phyloP scores from a whole-genome alignment of 2,797 vertebrate species.

The Ctenochaetus hawaiiensis region DNA sequence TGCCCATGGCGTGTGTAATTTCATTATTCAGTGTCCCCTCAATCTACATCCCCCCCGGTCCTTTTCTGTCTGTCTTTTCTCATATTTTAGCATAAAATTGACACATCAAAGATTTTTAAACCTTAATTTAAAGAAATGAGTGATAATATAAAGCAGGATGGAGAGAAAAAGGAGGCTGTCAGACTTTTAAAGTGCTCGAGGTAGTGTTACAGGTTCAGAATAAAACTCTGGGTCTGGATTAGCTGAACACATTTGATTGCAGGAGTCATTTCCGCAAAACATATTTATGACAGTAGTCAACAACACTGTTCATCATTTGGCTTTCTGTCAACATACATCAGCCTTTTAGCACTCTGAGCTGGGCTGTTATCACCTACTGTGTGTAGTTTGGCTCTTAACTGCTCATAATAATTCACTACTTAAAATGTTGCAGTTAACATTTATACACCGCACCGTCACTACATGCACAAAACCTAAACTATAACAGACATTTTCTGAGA shows the following conservation, averaged over 20 bases:
- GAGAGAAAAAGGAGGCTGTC: constrained; percentile 3
- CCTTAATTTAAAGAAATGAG: constrained; percentile 51
- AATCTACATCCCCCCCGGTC: constrained; percentile 35
- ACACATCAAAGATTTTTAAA: constrained; percentile 60
- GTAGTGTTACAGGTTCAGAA: not conserved
- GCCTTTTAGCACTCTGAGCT: too few species aligned
- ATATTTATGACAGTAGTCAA: not conserved
- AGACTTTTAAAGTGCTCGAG: constrained; percentile 5
- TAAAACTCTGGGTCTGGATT: not conserved
- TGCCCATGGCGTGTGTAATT: constrained; percentile 57
- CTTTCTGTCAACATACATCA: not conserved
- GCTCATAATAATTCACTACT: too few species aligned
- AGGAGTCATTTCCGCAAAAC: not conserved
- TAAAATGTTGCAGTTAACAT: too few species aligned
- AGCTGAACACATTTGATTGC: not conserved
- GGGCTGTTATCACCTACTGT: too few species aligned
- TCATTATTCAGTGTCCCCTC: constrained; percentile 73
- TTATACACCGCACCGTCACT: too few species aligned
- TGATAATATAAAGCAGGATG: constrained; percentile 29
- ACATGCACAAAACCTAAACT: too few species aligned
- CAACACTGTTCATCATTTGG: not conserved
- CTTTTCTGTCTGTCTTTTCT: constrained; percentile 27
- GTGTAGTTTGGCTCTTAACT: too few species aligned
- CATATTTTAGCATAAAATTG: constrained; percentile 68
- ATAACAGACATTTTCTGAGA: too few species aligned